phyloP scores from a whole-genome alignment of 2,113 vertebrate genomes.

The Phaetusa simplex region DNA sequence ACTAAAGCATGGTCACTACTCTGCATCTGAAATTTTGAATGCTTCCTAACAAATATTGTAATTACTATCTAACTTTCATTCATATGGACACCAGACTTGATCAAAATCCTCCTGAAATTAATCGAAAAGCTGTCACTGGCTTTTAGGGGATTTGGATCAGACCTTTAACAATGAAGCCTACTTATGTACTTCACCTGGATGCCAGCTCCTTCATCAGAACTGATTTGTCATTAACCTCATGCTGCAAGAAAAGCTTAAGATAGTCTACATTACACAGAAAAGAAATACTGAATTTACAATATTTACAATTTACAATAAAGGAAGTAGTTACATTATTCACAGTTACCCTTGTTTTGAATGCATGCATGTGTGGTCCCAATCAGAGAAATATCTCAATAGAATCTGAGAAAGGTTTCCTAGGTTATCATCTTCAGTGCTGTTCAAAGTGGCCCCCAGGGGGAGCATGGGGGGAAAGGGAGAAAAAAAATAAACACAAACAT shows the following conservation, averaged over 20 bases:
- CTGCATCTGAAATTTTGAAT: background rate
- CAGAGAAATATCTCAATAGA: conserved; percentile 16
- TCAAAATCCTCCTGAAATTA: background rate
- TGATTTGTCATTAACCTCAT: background rate
- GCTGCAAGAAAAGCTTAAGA: background rate
- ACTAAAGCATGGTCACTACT: background rate
- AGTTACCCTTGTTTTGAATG: conserved; percentile 24
- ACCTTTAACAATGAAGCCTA: background rate
- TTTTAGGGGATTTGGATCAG: background rate
- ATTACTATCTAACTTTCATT: background rate
- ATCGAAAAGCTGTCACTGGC: background rate
- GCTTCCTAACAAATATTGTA: background rate
- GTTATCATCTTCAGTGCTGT: conserved; percentile 12
- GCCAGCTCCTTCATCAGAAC: background rate
- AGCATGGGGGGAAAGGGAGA: rapidly evolving
- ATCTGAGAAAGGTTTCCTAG: conserved; percentile 22
- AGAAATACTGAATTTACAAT: background rate
- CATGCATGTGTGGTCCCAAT: background rate
- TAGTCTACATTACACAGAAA: background rate
- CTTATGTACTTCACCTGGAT: background rate
- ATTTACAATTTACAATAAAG: background rate
- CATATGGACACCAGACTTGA: background rate
- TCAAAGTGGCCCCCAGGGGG: background rate
- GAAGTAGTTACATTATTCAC: background rate
- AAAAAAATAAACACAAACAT: background rate